Evolutionary conservation across 2,797 vertebrate species (phyloP).

Genomic region (Bryconaethiops microstoma): DNA sequence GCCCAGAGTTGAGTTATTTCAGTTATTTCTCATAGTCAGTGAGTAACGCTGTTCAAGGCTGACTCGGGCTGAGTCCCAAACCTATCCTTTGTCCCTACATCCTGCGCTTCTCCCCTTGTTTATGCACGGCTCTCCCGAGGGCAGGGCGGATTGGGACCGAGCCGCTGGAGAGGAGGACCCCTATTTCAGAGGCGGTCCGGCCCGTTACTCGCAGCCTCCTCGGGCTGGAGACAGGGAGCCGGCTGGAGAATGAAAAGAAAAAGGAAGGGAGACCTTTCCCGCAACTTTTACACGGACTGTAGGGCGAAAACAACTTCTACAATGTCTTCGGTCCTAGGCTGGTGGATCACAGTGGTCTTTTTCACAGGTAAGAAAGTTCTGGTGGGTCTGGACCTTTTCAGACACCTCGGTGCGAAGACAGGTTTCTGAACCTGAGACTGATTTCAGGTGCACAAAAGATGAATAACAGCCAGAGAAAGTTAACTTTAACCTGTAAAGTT

Average conservation of each 20-base stretch:
- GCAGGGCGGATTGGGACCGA: not conserved
- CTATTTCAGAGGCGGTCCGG: slow-evolving; percentile 22
- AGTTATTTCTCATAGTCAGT: not conserved
- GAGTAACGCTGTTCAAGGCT: not conserved
- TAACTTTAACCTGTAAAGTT: not conserved
- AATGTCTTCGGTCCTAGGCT: slow-evolving; percentile 22
- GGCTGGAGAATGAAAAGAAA: slow-evolving; percentile 18
- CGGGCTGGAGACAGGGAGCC: not conserved
- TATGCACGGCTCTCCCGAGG: not conserved
- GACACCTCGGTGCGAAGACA: too few relatives aligned
- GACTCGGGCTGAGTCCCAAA: not conserved
- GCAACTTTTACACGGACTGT: not conserved
- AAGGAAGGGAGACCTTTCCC: slow-evolving; percentile 10
- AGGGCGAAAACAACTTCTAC: not conserved
- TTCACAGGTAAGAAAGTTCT: slow-evolving; percentile 54
- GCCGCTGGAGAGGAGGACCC: not conserved
- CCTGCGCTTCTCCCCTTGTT: not conserved
- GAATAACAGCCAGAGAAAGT: not conserved
- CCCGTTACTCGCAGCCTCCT: slow-evolving; percentile 39
- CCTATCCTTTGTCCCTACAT: not conserved
- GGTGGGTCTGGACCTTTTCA: not conserved
- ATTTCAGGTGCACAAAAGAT: too few relatives aligned
- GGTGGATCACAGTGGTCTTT: slow-evolving; percentile 44
- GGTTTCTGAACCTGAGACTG: not conserved
- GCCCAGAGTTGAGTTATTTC: not conserved